phyloP scores from a whole-genome alignment of 2,113 vertebrate genomes.

The Mormoops blainvillei region DNA sequence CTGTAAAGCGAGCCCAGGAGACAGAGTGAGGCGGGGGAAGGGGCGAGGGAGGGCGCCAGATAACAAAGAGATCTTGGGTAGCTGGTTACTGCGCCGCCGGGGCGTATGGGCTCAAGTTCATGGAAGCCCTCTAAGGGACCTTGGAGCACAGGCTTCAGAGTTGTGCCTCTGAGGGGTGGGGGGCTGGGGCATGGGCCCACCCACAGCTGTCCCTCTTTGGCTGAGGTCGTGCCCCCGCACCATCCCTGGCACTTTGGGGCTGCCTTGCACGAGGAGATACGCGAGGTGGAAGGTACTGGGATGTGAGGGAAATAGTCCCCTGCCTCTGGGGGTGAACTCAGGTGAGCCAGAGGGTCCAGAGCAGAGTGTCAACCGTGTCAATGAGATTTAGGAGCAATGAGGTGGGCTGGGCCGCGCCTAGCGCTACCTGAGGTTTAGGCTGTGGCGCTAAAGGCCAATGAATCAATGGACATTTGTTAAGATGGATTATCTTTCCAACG shows the following conservation, averaged over 20 bases:
- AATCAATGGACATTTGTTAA: background rate
- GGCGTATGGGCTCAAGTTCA: accelerated
- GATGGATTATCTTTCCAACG: background rate
- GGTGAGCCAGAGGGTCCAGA: too few relatives aligned
- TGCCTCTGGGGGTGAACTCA: accelerated
- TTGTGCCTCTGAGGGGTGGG: too few relatives aligned
- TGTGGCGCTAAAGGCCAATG: background rate
- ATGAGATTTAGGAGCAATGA: background rate
- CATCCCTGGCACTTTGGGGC: background rate
- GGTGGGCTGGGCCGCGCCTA: background rate
- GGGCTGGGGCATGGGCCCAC: background rate
- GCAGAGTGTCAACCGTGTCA: accelerated
- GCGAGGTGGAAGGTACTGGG: accelerated
- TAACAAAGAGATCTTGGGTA: background rate
- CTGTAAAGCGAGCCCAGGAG: background rate
- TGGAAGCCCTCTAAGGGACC: accelerated
- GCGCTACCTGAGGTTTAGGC: background rate
- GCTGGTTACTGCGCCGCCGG: background rate
- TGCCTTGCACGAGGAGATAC: too few relatives aligned
- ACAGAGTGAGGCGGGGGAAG: background rate
- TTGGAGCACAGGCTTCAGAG: accelerated
- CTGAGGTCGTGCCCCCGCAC: background rate
- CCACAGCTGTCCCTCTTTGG: accelerated
- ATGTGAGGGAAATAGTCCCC: accelerated
- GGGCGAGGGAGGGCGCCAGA: background rate